Conservation (phyloP, 1,140 invertebrate species). For the Neodiprion virginianus region DNA sequence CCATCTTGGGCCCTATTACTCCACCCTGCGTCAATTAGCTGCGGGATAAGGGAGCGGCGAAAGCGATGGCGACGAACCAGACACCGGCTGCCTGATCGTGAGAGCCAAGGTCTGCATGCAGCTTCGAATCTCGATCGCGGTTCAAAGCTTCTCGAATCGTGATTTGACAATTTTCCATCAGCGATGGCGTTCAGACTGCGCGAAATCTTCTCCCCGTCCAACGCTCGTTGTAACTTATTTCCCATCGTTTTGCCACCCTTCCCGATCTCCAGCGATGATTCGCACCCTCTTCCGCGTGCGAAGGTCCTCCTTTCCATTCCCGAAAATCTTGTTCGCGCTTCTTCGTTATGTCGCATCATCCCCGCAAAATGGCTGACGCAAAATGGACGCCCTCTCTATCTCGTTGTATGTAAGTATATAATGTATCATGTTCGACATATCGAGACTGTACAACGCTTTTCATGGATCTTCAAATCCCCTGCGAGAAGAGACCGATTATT, state of each 20-base stretch:
- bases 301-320: neutral
- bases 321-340: neutral
- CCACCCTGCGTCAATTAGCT: conserved; percentile 4
- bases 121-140: neutral
- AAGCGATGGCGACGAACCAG: neutral
- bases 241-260: neutral
- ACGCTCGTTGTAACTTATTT: neutral
- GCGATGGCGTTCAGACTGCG: neutral
- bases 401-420: neutral
- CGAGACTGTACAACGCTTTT: too few species aligned
- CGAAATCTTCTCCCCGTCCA: neutral
- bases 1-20: conserved; percentile 5
- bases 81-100: neutral
- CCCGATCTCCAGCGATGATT: neutral
- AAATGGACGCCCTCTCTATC: neutral
- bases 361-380: neutral
- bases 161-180: neutral
- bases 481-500: too few species aligned
- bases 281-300: neutral
- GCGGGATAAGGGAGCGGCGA: conserved; percentile 6
- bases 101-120: neutral
- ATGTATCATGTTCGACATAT: too few species aligned
- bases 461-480: too few species aligned
- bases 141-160: neutral
- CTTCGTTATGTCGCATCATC: too few species aligned